phyloP scores from a whole-genome alignment of 1,140 invertebrate species.

The Probaryconus sp. region DNA sequence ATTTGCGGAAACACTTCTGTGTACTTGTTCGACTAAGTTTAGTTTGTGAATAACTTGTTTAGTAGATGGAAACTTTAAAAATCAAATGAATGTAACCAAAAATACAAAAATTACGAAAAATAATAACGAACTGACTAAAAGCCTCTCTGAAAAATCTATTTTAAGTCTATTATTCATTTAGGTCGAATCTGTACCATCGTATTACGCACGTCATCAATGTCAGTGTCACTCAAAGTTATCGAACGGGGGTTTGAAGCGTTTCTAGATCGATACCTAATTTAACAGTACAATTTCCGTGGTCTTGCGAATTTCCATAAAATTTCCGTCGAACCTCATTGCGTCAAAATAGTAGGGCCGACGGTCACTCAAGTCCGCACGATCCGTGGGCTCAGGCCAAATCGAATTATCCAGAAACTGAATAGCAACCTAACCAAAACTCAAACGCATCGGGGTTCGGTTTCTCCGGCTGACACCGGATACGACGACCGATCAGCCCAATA shows the following conservation, averaged over 20 bases:
- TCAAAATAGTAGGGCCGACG: constrained; percentile 23
- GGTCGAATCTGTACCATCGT: not conserved
- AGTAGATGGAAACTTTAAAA: too few relatives aligned
- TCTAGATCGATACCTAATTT: constrained; percentile 43
- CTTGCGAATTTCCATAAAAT: constrained; percentile 43
- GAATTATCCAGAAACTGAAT: constrained; percentile 67
- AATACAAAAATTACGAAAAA: too few relatives aligned
- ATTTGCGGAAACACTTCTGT: not conserved
- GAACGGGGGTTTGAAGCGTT: too few relatives aligned
- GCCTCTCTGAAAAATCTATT: too few relatives aligned
- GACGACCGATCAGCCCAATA: constrained; percentile 62
- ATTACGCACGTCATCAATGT: constrained; percentile 2
- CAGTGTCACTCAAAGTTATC: constrained; percentile 6
- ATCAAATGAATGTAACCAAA: too few relatives aligned
- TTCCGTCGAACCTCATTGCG: constrained; percentile 11
- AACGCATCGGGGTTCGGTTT: constrained; percentile 56
- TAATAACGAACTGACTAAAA: too few relatives aligned
- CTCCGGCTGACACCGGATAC: constrained; percentile 67
- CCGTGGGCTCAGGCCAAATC: constrained; percentile 47
- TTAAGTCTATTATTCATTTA: too few relatives aligned
- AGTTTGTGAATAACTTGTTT: too few relatives aligned
- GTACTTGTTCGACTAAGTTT: too few relatives aligned
- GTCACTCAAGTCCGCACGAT: constrained; percentile 35
- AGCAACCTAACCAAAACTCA: constrained; percentile 35
- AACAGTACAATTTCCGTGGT: constrained; percentile 24